phyloP scores from a whole-genome alignment of 2,797 vertebrate genomes.

The Chiropotes sagulatus region DNA sequence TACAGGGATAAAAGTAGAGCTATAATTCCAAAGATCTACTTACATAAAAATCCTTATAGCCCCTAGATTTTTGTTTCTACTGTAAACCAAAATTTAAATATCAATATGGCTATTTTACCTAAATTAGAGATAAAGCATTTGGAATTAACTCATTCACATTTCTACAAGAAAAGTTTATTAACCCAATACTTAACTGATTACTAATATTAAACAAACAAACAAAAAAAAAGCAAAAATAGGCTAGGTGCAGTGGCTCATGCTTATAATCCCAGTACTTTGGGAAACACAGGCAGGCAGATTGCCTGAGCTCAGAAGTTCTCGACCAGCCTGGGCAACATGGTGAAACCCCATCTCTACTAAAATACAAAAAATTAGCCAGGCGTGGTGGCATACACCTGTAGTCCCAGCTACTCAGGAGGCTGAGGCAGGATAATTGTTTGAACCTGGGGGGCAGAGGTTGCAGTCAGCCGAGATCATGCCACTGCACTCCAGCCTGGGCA shows the following conservation, averaged over 20 bases:
- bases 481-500: too few species aligned
- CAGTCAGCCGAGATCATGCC: too few species aligned
- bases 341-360: too few species aligned
- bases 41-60: not conserved
- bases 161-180: not conserved
- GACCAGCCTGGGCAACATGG: too few species aligned
- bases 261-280: too few species aligned
- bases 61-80: not conserved
- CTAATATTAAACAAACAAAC: not conserved
- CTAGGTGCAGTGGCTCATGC: too few species aligned
- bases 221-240: not conserved
- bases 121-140: not conserved
- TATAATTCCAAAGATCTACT: conserved; percentile 4
- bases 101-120: not conserved
- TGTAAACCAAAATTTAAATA: conserved; percentile 13
- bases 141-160: not conserved
- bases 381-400: too few species aligned
- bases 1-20: not conserved
- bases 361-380: too few species aligned
- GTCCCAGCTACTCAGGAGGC: too few species aligned
- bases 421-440: too few species aligned
- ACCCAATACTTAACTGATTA: not conserved
- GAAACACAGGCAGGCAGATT: too few species aligned
- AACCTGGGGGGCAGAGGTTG: not conserved
- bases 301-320: too few species aligned